Evolutionary conservation across 2,888 invertebrate species (phyloP).

Genomic region (Itoplectis maculator): DNA sequence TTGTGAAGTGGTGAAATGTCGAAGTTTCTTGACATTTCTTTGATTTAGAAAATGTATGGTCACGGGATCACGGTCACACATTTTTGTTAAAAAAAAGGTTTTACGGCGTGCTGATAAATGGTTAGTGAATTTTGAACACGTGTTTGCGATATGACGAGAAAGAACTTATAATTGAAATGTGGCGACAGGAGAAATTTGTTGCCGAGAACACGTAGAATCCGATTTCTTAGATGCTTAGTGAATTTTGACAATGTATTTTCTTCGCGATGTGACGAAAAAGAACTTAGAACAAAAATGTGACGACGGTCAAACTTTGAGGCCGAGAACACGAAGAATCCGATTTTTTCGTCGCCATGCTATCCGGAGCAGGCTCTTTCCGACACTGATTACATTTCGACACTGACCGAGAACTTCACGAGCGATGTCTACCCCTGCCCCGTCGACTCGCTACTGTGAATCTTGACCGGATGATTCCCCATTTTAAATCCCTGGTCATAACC

Average conservation of each 20-base stretch:
- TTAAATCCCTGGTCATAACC: constrained; percentile 27
- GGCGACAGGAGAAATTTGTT: too few relatives aligned
- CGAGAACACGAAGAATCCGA: constrained; percentile 33
- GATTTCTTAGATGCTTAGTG: too few relatives aligned
- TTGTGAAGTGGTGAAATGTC: not conserved
- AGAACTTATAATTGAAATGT: too few relatives aligned
- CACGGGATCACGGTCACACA: not conserved
- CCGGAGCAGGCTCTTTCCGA: constrained; percentile 42
- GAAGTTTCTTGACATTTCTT: not conserved
- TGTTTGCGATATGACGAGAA: too few relatives aligned
- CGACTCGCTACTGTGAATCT: constrained; percentile 37
- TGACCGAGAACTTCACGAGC: not conserved
- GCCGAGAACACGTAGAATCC: too few relatives aligned
- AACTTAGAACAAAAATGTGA: not conserved
- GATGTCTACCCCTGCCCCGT: constrained; percentile 14
- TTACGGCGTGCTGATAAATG: not conserved
- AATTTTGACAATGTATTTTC: too few relatives aligned
- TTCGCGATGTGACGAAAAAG: not conserved
- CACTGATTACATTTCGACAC: constrained; percentile 40
- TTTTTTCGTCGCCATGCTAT: constrained; percentile 38
- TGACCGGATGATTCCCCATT: constrained; percentile 33
- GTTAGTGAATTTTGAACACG: not conserved
- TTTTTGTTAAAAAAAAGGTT: not conserved
- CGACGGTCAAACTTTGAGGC: not conserved
- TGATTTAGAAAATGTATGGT: not conserved